Evolutionary conservation across 2,113 vertebrate genomes (phyloP), one percentile per base, ranked within the genome.

Genomic region (Xyliphius kryptos): DNA sequence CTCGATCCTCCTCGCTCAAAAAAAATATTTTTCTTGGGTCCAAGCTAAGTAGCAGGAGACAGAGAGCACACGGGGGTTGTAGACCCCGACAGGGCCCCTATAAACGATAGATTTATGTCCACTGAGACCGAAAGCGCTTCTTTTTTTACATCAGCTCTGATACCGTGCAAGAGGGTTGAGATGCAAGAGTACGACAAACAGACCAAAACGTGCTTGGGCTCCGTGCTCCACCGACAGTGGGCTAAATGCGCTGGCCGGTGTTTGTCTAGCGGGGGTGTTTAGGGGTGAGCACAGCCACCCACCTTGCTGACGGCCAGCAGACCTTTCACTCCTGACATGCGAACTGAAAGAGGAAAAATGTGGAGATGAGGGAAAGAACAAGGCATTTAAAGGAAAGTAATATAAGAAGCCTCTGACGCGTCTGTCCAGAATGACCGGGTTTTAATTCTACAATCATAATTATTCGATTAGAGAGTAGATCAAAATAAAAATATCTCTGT

Each of bases 11-110:
- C 75, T 71, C 53, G 49, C 74, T 81, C 78, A 83, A 87, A 81
- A 79, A 69, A 80, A 89, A 88, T 85, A 82, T 88, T 89, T 79
- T 69, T 85, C 80, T 87, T 85, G 78, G 81, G 83, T 84, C 77
- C 52, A 78, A 59, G 70, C 68, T 79, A 80, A 81, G 82, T 83
- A 71, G 74, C 74, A 3, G 54, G 73, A 82, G 84, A 81, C 69
- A 53, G 52, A 69, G 77, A 81, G 76, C 19, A 1, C 47, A 49
- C 64, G 61, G 78, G 76, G 76, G 74, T 76, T 69, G 72, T 62
- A 79, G 81, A 77, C 61, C 66, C 70, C 0, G 20, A 74, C 73
- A 57, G 72, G 73, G 70, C 78, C 75, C 70, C 74, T 79, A 74
- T 82, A 84, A 83, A 82, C 77, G 73, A 79, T 79, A 86, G 86